Conservation (phyloP, 2,797 vertebrate species). For the Eutrigla gurnardus region DNA sequence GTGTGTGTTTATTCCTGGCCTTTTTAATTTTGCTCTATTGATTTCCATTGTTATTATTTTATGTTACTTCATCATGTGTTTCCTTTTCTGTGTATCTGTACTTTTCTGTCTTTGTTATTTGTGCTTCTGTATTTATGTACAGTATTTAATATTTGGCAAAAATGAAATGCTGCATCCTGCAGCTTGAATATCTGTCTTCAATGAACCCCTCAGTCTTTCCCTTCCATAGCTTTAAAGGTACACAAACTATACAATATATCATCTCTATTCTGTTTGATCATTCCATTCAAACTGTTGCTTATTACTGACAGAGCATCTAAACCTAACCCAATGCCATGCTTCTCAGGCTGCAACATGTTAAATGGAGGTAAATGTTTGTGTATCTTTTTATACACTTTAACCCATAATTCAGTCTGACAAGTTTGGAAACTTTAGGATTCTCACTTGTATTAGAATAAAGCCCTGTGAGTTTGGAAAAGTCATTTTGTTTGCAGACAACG, state of each 20-base stretch:
- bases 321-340: neutral
- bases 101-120: no score
- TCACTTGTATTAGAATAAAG: conserved; percentile 36
- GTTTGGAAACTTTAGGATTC: conserved; percentile 42
- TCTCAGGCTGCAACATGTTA: conserved; percentile 13
- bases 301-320: neutral
- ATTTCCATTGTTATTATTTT: no score
- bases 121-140: neutral
- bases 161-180: neutral
- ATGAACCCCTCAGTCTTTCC: neutral
- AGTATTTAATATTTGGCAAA: neutral
- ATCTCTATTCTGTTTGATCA: neutral
- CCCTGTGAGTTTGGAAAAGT: conserved; percentile 16
- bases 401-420: conserved; percentile 49
- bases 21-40: no score
- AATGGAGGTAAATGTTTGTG: conserved; percentile 32
- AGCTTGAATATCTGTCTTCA: neutral
- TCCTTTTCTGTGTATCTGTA: no score
- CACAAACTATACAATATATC: neutral
- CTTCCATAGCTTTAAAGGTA: neutral
- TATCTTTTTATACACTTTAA: conserved; percentile 32
- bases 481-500: neutral
- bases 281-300: neutral
- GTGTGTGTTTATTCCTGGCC: no score
- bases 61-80: no score